Percentiles rank a stretch among this genome's conserved stretches.
phyloP scores from a whole-genome alignment of 2,797 vertebrate species.

The Spea hammondii region DNA sequence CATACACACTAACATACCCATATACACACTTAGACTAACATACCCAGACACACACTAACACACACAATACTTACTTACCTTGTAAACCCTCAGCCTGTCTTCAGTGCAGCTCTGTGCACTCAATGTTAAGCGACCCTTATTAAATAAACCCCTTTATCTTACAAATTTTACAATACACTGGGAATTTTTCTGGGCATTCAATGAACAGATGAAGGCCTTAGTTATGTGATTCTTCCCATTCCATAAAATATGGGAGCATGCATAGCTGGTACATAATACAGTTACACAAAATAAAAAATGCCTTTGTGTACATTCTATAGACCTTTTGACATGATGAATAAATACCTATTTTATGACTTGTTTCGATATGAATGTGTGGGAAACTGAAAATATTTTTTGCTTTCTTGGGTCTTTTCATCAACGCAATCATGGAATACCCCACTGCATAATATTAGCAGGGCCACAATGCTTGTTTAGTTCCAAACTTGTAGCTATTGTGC shows the following conservation, averaged over 20 bases:
- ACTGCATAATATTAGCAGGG: conserved; percentile 38
- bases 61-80: too few relatives aligned
- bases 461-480: conserved; percentile 37
- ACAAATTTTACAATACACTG: too few relatives aligned
- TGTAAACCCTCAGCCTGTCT: too few relatives aligned
- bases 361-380: conserved; percentile 40
- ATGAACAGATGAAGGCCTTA: too few relatives aligned
- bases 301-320: conserved; percentile 11
- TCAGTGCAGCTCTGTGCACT: too few relatives aligned
- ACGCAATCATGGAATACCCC: conserved; percentile 19
- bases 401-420: conserved; percentile 19
- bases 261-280: neutral
- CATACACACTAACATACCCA: too few relatives aligned
- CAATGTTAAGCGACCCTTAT: too few relatives aligned
- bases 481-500: conserved; percentile 31
- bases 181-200: too few relatives aligned
- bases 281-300: neutral
- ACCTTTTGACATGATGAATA: conserved; percentile 9
- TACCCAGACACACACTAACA: too few relatives aligned
- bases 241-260: neutral
- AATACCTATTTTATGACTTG: conserved; percentile 37
- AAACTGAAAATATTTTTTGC: conserved; percentile 36
- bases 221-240: neutral
- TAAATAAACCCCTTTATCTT: too few relatives aligned
- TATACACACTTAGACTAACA: too few relatives aligned